Percentiles rank a stretch among this genome's conserved stretches.
These are phyloP conservation scores for Spizaetus ornatus DNA, from an alignment of 2,113 vertebrate genomes.

Conservation along the genomic window DNA sequence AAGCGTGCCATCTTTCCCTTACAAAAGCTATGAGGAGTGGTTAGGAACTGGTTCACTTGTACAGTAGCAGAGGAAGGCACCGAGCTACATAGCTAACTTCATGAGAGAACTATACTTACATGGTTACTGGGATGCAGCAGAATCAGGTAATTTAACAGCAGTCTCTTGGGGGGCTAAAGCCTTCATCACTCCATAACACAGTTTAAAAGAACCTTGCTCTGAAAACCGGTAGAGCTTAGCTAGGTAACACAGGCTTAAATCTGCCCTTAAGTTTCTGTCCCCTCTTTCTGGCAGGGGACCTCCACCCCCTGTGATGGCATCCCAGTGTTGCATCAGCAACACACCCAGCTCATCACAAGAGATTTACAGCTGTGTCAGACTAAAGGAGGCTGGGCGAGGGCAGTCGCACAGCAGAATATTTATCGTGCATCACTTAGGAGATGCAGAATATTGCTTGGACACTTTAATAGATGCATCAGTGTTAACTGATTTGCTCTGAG, in stretches of 20 bases:
- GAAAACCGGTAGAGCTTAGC: neutral
- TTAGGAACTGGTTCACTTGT: neutral
- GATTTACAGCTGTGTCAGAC: neutral
- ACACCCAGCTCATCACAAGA: accelerated
- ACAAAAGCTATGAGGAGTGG: neutral
- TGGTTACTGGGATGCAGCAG: neutral
- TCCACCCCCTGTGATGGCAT: neutral
- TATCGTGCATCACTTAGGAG: constrained; percentile 16
- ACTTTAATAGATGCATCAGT: constrained; percentile 52
- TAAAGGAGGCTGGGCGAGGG: neutral
- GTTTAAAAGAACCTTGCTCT: neutral
- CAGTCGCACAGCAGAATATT: neutral
- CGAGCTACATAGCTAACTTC: neutral
- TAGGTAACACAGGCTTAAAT: neutral
- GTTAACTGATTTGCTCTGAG: constrained; percentile 66
- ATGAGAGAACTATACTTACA: neutral
- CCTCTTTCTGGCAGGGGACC: neutral
- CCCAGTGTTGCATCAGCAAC: neutral
- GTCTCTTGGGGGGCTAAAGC: neutral
- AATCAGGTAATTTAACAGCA: neutral
- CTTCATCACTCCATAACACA: neutral
- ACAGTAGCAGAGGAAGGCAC: neutral
- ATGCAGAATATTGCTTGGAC: constrained; percentile 41
- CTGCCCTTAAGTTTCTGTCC: neutral
- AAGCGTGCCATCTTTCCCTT: neutral